Evolutionary conservation across 2,888 invertebrate genomes (phyloP).

Genomic region (Campoplex capitator): DNA sequence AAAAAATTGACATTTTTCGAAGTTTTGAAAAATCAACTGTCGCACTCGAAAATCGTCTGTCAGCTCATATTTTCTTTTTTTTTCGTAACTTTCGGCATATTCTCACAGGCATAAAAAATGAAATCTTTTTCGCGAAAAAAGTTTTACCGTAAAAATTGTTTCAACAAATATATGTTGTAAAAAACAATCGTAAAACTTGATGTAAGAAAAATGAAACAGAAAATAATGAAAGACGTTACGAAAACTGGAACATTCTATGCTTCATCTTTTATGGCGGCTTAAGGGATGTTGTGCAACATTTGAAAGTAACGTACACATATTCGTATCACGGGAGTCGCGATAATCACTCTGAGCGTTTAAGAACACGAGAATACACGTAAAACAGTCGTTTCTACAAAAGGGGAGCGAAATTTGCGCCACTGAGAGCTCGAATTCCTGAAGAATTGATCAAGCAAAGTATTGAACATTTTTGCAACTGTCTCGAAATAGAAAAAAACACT

Average conservation of each 20-base stretch:
- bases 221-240: background rate
- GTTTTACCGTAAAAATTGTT: background rate
- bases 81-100: background rate
- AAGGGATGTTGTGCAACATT: slow-evolving; percentile 57
- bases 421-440: background rate
- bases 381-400: background rate
- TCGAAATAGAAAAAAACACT: too few species aligned
- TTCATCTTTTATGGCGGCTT: slow-evolving; percentile 15
- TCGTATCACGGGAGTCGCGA: slow-evolving; percentile 30
- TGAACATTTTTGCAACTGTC: background rate
- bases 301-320: slow-evolving; percentile 59
- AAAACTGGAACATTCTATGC: slow-evolving; percentile 2
- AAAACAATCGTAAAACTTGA: background rate
- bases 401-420: background rate
- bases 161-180: background rate
- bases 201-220: background rate
- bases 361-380: slow-evolving; percentile 3
- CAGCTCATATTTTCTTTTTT: background rate
- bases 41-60: background rate
- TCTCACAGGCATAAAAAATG: background rate
- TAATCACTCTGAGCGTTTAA: slow-evolving; percentile 7
- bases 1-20: background rate
- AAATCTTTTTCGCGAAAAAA: too few species aligned
- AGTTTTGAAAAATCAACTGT: background rate
- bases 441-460: background rate